These are phyloP conservation scores for Balaeniceps rex DNA, from an alignment of 2,113 vertebrate species.

Conservation along the genomic window DNA sequence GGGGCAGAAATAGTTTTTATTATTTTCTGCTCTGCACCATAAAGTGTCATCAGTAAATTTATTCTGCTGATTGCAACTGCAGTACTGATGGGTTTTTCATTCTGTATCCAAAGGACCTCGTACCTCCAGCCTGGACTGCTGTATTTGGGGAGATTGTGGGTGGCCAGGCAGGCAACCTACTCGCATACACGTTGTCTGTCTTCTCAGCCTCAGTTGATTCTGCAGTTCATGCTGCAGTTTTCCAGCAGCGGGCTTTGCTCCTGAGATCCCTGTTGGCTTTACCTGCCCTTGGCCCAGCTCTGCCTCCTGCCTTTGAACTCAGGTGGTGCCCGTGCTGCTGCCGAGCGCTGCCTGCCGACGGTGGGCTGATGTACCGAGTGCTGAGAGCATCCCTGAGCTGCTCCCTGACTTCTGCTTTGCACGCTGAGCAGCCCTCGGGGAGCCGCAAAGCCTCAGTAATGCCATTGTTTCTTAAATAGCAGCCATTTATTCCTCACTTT, in stretches of 20 bases:
- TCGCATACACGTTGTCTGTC: not conserved
- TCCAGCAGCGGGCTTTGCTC: not conserved
- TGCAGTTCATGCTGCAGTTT: not conserved
- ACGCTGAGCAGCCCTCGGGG: not conserved
- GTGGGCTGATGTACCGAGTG: accelerated
- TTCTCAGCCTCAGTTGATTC: not conserved
- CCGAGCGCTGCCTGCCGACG: accelerated
- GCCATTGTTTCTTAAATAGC: not conserved
- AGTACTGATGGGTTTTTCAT: not conserved
- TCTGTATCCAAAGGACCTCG: not conserved
- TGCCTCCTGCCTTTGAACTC: not conserved
- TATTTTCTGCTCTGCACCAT: not conserved
- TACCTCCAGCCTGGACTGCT: not conserved
- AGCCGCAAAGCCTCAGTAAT: not conserved
- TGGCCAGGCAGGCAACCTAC: not conserved
- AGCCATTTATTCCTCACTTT: slow-evolving; percentile 16
- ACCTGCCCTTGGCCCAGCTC: not conserved
- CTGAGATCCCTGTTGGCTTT: not conserved
- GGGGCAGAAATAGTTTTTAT: not conserved
- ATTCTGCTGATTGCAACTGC: not conserved
- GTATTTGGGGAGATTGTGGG: not conserved
- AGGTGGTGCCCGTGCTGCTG: accelerated
- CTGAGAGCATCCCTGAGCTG: not conserved
- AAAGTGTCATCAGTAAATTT: not conserved
- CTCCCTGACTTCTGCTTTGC: not conserved